phyloP scores from a whole-genome alignment of 1,140 invertebrate genomes.

The Drusus annulatus region DNA sequence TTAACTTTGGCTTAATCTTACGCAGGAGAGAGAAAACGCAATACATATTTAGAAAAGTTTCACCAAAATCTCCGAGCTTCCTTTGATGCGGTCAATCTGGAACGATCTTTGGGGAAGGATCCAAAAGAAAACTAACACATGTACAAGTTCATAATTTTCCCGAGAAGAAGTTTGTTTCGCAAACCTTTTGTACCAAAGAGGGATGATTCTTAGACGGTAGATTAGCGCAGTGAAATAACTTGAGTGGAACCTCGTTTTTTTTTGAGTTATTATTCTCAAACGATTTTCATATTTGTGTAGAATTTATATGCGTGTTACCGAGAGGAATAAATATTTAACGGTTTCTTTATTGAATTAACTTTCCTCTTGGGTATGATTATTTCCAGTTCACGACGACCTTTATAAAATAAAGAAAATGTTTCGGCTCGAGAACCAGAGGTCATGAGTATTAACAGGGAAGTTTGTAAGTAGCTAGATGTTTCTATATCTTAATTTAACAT shows the following conservation, averaged over 20 bases:
- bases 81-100: slow-evolving; percentile 42
- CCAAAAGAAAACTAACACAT: slow-evolving; percentile 18
- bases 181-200: background rate
- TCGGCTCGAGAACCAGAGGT: too few relatives aligned
- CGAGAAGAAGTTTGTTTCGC: slow-evolving; percentile 12
- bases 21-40: background rate
- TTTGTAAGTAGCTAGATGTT: too few relatives aligned
- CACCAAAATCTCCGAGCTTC: background rate
- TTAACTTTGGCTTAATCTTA: background rate
- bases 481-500: too few relatives aligned
- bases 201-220: background rate
- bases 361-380: too few relatives aligned
- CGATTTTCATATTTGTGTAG: background rate
- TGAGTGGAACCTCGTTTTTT: background rate
- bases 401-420: too few relatives aligned
- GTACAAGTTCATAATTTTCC: slow-evolving; percentile 4
- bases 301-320: background rate
- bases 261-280: background rate
- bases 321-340: too few relatives aligned
- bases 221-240: background rate
- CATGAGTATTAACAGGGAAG: too few relatives aligned
- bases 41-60: slow-evolving; percentile 15
- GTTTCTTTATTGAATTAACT: too few relatives aligned
- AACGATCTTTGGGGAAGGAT: slow-evolving; percentile 2
- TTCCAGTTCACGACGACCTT: too few relatives aligned